Conservation (phyloP, 2,113 vertebrate species). For the Podiceps cristatus region DNA sequence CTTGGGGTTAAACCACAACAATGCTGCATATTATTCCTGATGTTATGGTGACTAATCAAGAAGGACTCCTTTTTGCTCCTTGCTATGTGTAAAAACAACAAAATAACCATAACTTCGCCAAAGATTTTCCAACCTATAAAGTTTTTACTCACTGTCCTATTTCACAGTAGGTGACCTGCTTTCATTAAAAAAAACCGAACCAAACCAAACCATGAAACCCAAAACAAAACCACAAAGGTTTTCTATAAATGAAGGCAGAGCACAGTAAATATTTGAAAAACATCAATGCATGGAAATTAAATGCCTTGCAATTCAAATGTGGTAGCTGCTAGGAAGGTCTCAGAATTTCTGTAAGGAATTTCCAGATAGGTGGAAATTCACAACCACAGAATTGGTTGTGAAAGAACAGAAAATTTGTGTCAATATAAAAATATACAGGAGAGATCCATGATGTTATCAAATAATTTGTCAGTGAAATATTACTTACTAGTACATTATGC, state of each 20-base stretch:
- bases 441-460: not conserved
- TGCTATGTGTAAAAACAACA: not conserved
- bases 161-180: not conserved
- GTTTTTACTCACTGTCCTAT: not conserved
- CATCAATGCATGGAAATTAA: not conserved
- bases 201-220: no score
- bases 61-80: not conserved
- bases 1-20: no score
- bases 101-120: not conserved
- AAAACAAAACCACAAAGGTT: accelerated
- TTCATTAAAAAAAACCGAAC: not conserved
- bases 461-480: not conserved
- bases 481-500: not conserved
- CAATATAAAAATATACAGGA: not conserved
- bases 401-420: not conserved
- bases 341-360: not conserved
- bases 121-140: not conserved
- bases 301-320: not conserved
- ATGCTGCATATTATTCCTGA: not conserved
- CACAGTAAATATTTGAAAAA: not conserved
- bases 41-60: not conserved
- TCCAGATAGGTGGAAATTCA: not conserved
- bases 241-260: not conserved
- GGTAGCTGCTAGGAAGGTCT: not conserved
- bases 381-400: not conserved